Conservation (phyloP, 1,140 invertebrate genomes). For the Plodia interpunctella region DNA sequence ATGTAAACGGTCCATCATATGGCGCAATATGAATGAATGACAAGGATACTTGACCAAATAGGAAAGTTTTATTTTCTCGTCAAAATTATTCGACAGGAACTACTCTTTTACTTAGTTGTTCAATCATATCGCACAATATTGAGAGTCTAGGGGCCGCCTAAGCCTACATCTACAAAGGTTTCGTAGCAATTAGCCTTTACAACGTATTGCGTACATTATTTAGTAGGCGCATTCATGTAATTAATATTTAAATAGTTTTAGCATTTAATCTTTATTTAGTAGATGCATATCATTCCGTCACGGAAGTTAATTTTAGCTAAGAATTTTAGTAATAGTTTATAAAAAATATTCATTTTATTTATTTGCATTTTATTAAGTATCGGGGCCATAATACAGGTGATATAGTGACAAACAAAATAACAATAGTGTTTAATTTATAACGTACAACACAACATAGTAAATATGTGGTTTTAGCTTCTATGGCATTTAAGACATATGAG, state of each 20-base stretch:
- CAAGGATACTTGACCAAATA: no score
- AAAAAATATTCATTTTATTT: neutral
- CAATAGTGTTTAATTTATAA: neutral
- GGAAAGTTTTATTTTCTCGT: no score
- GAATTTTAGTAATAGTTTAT: neutral
- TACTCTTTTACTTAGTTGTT: no score
- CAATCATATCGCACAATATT: no score
- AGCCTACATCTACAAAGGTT: neutral
- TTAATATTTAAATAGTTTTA: conserved; percentile 8
- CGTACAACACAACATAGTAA: conserved; percentile 4
- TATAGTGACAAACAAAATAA: conserved; percentile 18
- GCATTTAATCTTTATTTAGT: conserved; percentile 16
- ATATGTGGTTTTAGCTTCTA: conserved; percentile 14
- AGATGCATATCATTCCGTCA: conserved; percentile 41
- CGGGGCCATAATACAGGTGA: conserved; percentile 45
- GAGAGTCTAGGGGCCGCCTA: no score
- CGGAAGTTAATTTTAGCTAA: conserved; percentile 19
- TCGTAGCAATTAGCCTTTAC: neutral
- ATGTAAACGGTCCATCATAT: no score
- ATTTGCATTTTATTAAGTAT: conserved; percentile 31
- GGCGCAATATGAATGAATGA: no score
- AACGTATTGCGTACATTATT: neutral
- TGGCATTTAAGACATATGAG: no score
- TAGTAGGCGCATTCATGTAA: conserved; percentile 6
- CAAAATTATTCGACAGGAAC: no score